Percentiles rank a stretch among this genome's conserved stretches.
Evolutionary conservation across 2,797 vertebrate species (phyloP).

Genomic region (Dipus sagitta): DNA sequence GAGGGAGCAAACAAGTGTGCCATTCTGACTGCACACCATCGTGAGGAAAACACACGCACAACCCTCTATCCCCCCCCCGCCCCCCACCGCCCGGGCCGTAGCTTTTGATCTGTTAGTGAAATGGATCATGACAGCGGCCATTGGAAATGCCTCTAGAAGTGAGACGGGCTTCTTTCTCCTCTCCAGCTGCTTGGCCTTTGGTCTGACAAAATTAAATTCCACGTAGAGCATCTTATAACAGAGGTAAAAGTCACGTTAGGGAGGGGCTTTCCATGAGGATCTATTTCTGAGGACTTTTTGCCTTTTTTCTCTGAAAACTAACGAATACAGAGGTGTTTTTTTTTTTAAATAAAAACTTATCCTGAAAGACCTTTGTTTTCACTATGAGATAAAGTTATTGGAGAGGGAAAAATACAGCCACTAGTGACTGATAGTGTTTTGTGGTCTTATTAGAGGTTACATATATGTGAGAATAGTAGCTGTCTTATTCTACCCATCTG

Average conservation of each 20-base stretch:
- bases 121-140: neutral
- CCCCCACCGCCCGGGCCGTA: neutral
- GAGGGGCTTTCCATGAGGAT: neutral
- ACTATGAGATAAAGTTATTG: neutral
- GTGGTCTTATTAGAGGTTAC: too few relatives aligned
- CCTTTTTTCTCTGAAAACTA: constrained; percentile 29
- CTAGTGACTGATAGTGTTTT: neutral
- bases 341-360: neutral
- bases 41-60: neutral
- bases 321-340: neutral
- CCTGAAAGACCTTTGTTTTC: neutral
- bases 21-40: too few relatives aligned
- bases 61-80: too few relatives aligned
- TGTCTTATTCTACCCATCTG: neutral
- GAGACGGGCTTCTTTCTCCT: neutral
- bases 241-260: neutral
- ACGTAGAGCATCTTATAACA: constrained; percentile 1
- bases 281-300: neutral
- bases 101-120: neutral
- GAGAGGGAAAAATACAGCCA: neutral
- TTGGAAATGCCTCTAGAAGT: constrained; percentile 40
- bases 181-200: neutral
- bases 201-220: neutral
- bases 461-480: neutral
- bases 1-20: neutral